Evolutionary conservation across 2,888 invertebrate genomes (phyloP).

Genomic region (Cremastobaeus sp.): DNA sequence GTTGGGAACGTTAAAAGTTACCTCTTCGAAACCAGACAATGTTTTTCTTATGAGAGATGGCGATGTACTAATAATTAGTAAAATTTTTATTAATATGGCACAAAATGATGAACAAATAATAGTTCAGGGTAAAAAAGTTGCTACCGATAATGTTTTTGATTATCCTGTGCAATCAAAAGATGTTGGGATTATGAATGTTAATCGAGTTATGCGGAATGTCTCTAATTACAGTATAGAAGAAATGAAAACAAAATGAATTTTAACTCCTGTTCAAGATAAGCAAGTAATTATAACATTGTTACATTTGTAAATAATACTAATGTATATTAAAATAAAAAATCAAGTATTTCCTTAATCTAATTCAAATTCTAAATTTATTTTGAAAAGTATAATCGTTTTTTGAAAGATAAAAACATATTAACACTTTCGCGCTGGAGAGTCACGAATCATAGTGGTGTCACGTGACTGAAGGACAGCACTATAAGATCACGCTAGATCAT

Average conservation of each 20-base stretch:
- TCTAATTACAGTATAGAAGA: not conserved
- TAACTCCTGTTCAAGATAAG: not conserved
- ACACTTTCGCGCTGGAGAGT: no score
- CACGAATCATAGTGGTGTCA: no score
- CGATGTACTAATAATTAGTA: constrained; percentile 10
- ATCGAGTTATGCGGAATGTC: not conserved
- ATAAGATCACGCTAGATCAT: no score
- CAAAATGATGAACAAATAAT: not conserved
- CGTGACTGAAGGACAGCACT: no score
- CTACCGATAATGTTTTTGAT: constrained; percentile 8
- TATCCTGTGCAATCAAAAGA: constrained; percentile 16
- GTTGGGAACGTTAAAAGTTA: constrained; percentile 1
- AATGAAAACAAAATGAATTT: constrained; percentile 8
- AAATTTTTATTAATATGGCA: constrained; percentile 1
- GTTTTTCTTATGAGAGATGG: constrained; percentile 2
- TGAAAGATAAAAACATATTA: no score
- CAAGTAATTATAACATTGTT: constrained; percentile 2
- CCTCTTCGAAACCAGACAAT: constrained; percentile 6
- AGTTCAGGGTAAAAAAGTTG: constrained; percentile 3
- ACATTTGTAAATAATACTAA: constrained; percentile 6
- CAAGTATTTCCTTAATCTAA: no score
- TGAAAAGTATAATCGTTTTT: no score
- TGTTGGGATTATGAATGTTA: constrained; percentile 8
- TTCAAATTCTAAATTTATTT: not conserved
- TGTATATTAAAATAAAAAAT: not conserved